phyloP scores from a whole-genome alignment of 2,888 invertebrate species.

The Ochropacha duplaris region DNA sequence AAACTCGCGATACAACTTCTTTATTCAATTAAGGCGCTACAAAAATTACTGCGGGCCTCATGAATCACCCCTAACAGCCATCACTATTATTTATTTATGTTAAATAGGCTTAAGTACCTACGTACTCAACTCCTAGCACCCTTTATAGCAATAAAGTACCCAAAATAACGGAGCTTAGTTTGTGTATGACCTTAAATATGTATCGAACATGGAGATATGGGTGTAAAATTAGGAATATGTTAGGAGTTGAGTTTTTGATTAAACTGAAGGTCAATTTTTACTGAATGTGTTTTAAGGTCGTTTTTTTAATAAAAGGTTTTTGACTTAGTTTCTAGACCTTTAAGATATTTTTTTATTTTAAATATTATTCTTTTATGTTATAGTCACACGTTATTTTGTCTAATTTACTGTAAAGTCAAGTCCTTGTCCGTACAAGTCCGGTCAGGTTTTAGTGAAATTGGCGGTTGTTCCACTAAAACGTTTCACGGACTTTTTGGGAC shows the following conservation, averaged over 20 bases:
- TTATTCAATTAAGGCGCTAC: slow-evolving; percentile 66
- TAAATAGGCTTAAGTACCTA: slow-evolving; percentile 61
- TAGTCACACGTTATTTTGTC: no score
- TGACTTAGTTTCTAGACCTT: no score
- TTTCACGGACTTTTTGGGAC: no score
- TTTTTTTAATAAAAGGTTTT: no score
- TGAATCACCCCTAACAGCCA: slow-evolving; percentile 67
- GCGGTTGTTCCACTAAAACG: no score
- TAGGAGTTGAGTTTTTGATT: not conserved
- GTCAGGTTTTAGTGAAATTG: no score
- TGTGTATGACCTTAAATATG: not conserved
- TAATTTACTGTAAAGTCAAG: no score
- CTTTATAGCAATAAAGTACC: slow-evolving; percentile 25
- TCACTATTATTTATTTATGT: slow-evolving; percentile 69
- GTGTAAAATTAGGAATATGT: not conserved
- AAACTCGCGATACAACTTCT: slow-evolving; percentile 41
- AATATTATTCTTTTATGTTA: no score
- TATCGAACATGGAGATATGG: not conserved
- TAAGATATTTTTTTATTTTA: no score
- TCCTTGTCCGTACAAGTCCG: no score
- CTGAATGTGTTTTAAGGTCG: no score
- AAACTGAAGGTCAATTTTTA: no score
- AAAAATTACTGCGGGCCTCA: slow-evolving; percentile 61
- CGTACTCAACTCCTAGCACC: slow-evolving; percentile 40
- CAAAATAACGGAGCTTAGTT: not conserved